These are phyloP conservation scores for Apteryx mantelli DNA, from an alignment of 2,113 vertebrate genomes.

Conservation along the genomic window DNA sequence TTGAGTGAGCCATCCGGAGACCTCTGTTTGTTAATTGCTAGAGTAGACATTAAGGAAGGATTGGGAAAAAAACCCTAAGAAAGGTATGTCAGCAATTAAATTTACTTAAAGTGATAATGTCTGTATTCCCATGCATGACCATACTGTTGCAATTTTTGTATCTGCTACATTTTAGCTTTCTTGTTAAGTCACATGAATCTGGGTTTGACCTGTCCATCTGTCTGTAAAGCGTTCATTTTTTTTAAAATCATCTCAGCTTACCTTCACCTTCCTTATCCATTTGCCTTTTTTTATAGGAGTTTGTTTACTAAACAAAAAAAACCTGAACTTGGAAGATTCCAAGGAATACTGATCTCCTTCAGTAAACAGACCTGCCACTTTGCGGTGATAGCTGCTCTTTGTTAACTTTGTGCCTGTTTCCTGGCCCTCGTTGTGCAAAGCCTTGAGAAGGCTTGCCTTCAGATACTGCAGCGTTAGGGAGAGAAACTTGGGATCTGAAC, in stretches of 20 bases:
- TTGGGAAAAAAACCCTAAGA: background rate
- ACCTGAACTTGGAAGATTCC: background rate
- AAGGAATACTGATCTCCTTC: background rate
- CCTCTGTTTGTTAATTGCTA: conserved; percentile 73
- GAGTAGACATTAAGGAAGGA: conserved; percentile 63
- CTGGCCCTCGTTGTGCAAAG: background rate
- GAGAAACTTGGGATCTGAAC: conserved; percentile 48
- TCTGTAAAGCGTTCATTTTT: background rate
- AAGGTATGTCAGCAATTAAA: conserved; percentile 53
- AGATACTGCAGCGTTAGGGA: background rate
- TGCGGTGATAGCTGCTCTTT: background rate
- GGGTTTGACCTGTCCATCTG: background rate
- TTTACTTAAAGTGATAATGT: conserved; percentile 4
- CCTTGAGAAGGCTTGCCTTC: conserved; percentile 5
- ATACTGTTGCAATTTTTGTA: background rate
- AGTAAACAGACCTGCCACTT: conserved; percentile 34
- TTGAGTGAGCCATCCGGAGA: conserved; percentile 64
- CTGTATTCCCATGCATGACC: background rate
- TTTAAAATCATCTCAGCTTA: background rate
- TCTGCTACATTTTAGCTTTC: background rate
- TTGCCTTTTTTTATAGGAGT: background rate
- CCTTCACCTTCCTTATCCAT: background rate
- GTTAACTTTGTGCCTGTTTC: conserved; percentile 52
- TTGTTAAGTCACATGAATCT: background rate
- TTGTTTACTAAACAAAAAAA: background rate